Conservation (phyloP, 2,888 invertebrate genomes). For the Trissolcus brochymenae region DNA sequence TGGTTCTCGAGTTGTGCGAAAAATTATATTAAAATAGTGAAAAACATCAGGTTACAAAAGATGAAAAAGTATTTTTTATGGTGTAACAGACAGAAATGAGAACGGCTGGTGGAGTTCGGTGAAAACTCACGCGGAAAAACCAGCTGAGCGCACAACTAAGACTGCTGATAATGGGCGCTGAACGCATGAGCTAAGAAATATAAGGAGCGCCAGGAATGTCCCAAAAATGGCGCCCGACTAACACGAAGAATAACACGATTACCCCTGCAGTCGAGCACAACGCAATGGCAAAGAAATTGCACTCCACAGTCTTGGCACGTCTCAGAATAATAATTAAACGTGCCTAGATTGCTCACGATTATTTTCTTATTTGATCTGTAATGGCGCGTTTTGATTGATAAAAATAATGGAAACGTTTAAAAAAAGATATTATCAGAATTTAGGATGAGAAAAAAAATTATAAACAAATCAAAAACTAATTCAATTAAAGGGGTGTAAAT, state of each 20-base stretch:
- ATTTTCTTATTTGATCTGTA: constrained; percentile 21
- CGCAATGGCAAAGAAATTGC: constrained; percentile 37
- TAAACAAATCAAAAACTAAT: too few species aligned
- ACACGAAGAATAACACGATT: constrained; percentile 48
- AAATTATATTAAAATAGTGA: constrained; percentile 8
- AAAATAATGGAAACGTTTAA: constrained; percentile 14
- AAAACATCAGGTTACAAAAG: constrained; percentile 20
- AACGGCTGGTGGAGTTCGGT: constrained; percentile 39
- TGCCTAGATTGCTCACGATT: constrained; percentile 31
- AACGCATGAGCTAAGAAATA: constrained; percentile 51
- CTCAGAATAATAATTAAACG: constrained; percentile 40
- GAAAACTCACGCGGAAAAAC: constrained; percentile 43
- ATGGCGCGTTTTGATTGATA: too few species aligned
- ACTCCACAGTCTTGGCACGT: constrained; percentile 4
- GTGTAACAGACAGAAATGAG: constrained; percentile 40
- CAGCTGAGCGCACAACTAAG: constrained; percentile 48
- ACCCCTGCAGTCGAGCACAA: constrained; percentile 25
- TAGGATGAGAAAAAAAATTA: too few species aligned
- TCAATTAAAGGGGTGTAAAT: too few species aligned
- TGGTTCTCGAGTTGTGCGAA: neutral
- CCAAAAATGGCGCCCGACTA: constrained; percentile 29
- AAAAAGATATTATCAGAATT: neutral
- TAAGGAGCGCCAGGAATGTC: constrained; percentile 40
- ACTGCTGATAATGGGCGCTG: constrained; percentile 51
- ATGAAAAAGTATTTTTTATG: constrained; percentile 18